phyloP scores from a whole-genome alignment of 2,888 invertebrate genomes.

The Eledone cirrhosa region DNA sequence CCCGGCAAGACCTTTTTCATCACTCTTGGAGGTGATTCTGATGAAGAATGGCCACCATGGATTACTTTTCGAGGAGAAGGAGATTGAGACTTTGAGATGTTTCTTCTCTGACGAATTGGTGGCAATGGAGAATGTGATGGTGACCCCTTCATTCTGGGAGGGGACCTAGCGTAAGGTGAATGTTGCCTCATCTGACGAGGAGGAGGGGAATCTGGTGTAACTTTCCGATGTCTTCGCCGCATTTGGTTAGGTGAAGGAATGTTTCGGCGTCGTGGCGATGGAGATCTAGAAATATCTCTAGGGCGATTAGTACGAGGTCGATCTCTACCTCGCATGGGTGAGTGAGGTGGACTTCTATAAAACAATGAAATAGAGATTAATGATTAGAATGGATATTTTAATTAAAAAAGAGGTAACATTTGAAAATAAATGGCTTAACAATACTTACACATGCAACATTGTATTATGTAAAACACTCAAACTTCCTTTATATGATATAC shows the following conservation, averaged over 20 bases:
- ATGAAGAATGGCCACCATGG: constrained; percentile 8
- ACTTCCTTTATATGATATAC: too few species aligned
- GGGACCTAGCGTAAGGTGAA: constrained; percentile 18
- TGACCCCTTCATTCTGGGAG: constrained; percentile 11
- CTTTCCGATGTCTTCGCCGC: constrained; percentile 28
- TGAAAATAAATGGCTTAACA: too few species aligned
- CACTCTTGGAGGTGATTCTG: constrained; percentile 24
- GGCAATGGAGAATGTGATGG: constrained; percentile 22
- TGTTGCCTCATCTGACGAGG: constrained; percentile 26
- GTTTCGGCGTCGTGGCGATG: constrained; percentile 35
- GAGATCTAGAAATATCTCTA: constrained; percentile 30
- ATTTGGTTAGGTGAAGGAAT: constrained; percentile 32
- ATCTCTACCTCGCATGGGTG: constrained; percentile 19
- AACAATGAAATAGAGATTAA: background rate
- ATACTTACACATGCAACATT: too few species aligned
- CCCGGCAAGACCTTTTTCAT: constrained; percentile 8
- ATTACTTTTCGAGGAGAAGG: constrained; percentile 22
- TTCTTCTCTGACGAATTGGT: constrained; percentile 12
- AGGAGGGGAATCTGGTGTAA: constrained; percentile 29
- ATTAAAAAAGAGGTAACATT: too few species aligned
- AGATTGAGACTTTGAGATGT: constrained; percentile 26
- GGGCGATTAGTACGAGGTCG: constrained; percentile 21
- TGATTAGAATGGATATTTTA: too few species aligned
- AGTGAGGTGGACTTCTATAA: constrained; percentile 31
- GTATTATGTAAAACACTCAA: too few species aligned